Evolutionary conservation across 1,140 invertebrate genomes (phyloP), one percentile per base, ranked within the genome.

Genomic region (Holotrichia oblita): DNA sequence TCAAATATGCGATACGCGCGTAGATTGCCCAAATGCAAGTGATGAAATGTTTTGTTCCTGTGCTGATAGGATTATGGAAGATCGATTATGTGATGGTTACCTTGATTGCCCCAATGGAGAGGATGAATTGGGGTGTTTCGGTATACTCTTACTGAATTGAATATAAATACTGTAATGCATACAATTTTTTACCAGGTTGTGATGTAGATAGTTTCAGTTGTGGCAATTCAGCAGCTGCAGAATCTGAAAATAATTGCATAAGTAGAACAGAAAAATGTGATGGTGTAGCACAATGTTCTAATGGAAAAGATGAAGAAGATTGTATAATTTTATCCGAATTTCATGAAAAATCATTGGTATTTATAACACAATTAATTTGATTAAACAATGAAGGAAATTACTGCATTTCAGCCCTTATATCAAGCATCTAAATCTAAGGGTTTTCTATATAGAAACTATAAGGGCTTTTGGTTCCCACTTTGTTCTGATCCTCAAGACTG

Each of bases 1-100:
- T 0, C 85, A 90, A 40, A 92, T 92, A 89, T 97, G 96, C 83
- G 91, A 97, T 85, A 91, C 91, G 69, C 87, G 88, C 3, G 91
- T 94, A 0, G 90, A 98, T 82, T 98, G 96, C 85, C 82, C 86
- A 12, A 96, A 97, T 85, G 92, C 90, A 6, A 95, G 93, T 80
- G 96, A 98, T 85, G 96, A 98, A 87, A 87, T 87, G 0, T 88
- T 88, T 64, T 97, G 96, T 82, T 89, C 91, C 2, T 96, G 94
- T 81, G 90, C 88, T 77, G 85, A 91, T 24, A 90, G 94, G 34
- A 88, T 96, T 17, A 88, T 89, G 14, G 88, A 88, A 79, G 85
- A 89, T 6, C 89, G 92, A 80, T 80, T 93, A 0, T 98, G 96
- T 86, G 96, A 98, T 87, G 93, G 93, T 24, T 95, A 93, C 81